Conservation (phyloP, 2,113 vertebrate species). For the Seriola rivoliana region DNA sequence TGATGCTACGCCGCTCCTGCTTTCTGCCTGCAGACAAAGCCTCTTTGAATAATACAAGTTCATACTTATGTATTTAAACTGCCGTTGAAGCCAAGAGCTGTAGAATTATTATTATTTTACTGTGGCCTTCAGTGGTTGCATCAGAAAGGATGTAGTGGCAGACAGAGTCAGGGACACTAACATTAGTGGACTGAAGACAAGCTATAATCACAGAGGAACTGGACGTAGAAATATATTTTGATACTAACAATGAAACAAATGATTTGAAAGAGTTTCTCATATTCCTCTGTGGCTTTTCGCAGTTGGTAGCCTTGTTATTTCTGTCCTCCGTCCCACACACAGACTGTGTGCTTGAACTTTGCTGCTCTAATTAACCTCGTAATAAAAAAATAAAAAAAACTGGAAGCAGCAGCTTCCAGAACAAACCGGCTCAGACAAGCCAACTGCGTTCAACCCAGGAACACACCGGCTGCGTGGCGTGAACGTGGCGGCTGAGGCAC, state of each 20-base stretch:
- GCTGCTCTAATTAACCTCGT: slow-evolving; percentile 51
- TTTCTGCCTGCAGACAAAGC: background rate
- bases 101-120: no score
- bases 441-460: background rate
- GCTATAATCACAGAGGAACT: background rate
- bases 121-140: background rate
- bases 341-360: slow-evolving; percentile 5
- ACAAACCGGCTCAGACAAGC: slow-evolving; percentile 17
- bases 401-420: slow-evolving; percentile 11
- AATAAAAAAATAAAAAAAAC: background rate
- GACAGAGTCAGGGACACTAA: background rate
- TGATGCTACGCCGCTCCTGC: background rate
- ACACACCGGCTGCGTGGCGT: no score
- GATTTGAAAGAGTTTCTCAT: slow-evolving; percentile 12
- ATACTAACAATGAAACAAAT: slow-evolving; percentile 11
- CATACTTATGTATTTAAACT: background rate
- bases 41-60: background rate
- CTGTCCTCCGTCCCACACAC: slow-evolving; percentile 2
- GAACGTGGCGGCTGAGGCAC: no score
- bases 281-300: slow-evolving; percentile 4
- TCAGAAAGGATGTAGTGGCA: no score
- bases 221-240: background rate
- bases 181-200: background rate
- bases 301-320: slow-evolving; percentile 48
- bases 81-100: background rate